A percentile compares a stretch with the other conserved stretches of the same genome.
phyloP scores from a whole-genome alignment of 2,797 vertebrate genomes.

The Argyrosomus regius region DNA sequence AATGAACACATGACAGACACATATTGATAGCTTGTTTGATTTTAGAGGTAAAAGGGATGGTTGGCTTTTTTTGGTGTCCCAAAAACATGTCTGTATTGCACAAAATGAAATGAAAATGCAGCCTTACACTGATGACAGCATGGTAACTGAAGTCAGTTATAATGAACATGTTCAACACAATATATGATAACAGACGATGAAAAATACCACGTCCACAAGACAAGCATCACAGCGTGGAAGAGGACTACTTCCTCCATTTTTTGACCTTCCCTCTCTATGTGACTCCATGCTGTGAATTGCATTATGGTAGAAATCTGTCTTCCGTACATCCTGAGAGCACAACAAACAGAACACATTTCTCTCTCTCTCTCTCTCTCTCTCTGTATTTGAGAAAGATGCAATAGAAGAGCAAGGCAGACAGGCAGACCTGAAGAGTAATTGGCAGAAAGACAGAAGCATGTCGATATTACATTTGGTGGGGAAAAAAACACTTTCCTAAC shows the following conservation, averaged over 20 bases:
- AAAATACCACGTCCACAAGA: neutral
- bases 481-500: neutral
- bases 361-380: slow-evolving; percentile 7
- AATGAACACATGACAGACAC: slow-evolving; percentile 6
- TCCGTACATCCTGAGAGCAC: slow-evolving; percentile 45
- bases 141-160: neutral
- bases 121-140: neutral
- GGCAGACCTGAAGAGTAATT: slow-evolving; percentile 12
- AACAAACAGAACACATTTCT: slow-evolving; percentile 47
- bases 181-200: neutral
- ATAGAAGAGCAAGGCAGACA: slow-evolving; percentile 10
- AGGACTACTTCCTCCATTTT: neutral
- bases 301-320: slow-evolving; percentile 45
- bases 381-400: slow-evolving; percentile 32
- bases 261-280: slow-evolving; percentile 10
- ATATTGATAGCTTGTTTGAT: slow-evolving; percentile 1
- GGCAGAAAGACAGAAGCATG: slow-evolving; percentile 6
- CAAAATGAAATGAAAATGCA: neutral
- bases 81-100: neutral
- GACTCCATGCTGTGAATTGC: slow-evolving; percentile 45
- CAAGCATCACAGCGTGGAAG: neutral
- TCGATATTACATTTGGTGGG: neutral
- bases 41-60: neutral
- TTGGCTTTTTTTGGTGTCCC: neutral
- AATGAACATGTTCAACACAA: neutral